phyloP scores from a whole-genome alignment of 2,113 vertebrate species.

The Electrona antarctica region DNA sequence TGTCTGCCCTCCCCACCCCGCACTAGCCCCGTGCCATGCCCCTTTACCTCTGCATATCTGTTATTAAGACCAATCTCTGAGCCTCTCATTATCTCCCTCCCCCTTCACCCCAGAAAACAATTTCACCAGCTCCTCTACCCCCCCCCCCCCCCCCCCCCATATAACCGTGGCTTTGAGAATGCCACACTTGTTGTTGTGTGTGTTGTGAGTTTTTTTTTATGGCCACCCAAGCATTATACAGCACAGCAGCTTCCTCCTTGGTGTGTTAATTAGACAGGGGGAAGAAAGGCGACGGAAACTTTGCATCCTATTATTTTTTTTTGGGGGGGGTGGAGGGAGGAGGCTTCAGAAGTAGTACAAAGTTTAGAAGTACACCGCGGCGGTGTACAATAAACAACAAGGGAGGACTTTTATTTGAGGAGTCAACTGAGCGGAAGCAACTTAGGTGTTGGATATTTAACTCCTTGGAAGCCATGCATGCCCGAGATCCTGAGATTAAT shows the following conservation, averaged over 20 bases:
- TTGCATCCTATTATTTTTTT: constrained; percentile 64
- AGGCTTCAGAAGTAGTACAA: constrained; percentile 48
- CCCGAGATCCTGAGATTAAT: no score
- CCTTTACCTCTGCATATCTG: constrained; percentile 74
- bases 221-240: constrained; percentile 69
- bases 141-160: no score
- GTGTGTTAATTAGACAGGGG: constrained; percentile 74
- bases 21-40: constrained; percentile 28
- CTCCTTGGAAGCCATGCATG: no score
- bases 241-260: constrained; percentile 59
- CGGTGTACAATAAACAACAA: constrained; percentile 32
- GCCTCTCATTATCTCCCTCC: constrained; percentile 71
- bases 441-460: no score
- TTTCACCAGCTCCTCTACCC: constrained; percentile 57
- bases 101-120: constrained; percentile 58
- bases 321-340: not conserved
- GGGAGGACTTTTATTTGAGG: no score
- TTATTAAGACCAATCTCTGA: constrained; percentile 74
- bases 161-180: constrained; percentile 72
- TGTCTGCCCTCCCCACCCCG: constrained; percentile 73
- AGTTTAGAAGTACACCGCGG: constrained; percentile 14
- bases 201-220: constrained; percentile 72
- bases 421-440: no score
- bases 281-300: constrained; percentile 62
- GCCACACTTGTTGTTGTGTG: constrained; percentile 47